phyloP scores from a whole-genome alignment of 2,888 invertebrate species.

The Melanostoma mellinum region DNA sequence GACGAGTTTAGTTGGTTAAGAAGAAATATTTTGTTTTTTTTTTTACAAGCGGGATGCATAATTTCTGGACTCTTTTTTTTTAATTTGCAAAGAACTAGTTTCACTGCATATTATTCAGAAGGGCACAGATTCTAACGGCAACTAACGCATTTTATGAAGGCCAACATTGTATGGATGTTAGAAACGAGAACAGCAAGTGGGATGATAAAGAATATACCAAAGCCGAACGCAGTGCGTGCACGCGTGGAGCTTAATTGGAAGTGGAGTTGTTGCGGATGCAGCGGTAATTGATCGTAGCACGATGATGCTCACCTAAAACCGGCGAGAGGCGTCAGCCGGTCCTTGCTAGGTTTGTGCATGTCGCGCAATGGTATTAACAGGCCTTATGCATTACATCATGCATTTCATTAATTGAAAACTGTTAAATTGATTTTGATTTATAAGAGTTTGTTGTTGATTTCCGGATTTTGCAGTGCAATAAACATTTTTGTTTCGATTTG shows the following conservation, averaged over 20 bases:
- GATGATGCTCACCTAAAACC: slow-evolving; percentile 61
- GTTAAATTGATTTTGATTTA: slow-evolving; percentile 69
- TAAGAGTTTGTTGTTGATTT: slow-evolving; percentile 37
- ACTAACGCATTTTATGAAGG: slow-evolving; percentile 49
- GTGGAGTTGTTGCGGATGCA: slow-evolving; percentile 51
- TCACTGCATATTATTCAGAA: slow-evolving; percentile 49
- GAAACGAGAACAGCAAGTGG: slow-evolving; percentile 5
- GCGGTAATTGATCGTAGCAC: slow-evolving; percentile 64
- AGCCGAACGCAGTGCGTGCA: slow-evolving; percentile 51
- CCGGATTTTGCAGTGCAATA: neutral
- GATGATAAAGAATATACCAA: neutral
- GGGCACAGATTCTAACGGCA: slow-evolving; percentile 67
- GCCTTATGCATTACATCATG: slow-evolving; percentile 45
- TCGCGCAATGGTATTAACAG: slow-evolving; percentile 32
- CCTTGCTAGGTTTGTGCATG: slow-evolving; percentile 6
- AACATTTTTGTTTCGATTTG: too few relatives aligned
- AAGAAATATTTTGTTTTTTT: neutral
- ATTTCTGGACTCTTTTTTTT: slow-evolving; percentile 3
- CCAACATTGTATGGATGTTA: slow-evolving; percentile 11
- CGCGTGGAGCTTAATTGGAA: slow-evolving; percentile 63
- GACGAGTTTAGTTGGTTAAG: neutral
- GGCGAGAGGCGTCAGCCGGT: slow-evolving; percentile 17
- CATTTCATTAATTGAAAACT: slow-evolving; percentile 69
- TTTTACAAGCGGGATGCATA: slow-evolving; percentile 17
- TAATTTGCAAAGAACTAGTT: slow-evolving; percentile 19